A percentile compares a stretch with the other conserved stretches of the same genome.
phyloP scores from a whole-genome alignment of 1,140 invertebrate species.

The Hyles vespertilio region DNA sequence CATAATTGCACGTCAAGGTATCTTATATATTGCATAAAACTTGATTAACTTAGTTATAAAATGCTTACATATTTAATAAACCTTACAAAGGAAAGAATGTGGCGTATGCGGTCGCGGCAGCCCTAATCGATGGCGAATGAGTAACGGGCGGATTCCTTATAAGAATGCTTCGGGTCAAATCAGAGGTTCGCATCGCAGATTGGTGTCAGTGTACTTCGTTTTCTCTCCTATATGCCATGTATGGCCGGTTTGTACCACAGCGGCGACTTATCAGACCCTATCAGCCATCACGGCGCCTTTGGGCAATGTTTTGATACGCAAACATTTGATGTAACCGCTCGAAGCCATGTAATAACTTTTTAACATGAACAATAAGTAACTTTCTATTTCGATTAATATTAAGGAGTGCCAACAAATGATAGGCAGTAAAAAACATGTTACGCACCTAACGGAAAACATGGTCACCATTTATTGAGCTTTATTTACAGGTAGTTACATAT shows the following conservation, averaged over 20 bases:
- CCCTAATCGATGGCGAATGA: slow-evolving; percentile 43
- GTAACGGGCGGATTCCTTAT: slow-evolving; percentile 60
- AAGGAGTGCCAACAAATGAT: too few species aligned
- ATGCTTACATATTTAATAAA: not conserved
- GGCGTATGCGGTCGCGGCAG: slow-evolving; percentile 12
- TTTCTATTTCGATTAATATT: slow-evolving; percentile 8
- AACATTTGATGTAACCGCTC: slow-evolving; percentile 46
- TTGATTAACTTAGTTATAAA: too few species aligned
- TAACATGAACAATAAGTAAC: not conserved
- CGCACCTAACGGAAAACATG: not conserved
- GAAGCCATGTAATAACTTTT: slow-evolving; percentile 44
- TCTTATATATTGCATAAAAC: too few species aligned
- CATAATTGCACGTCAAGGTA: too few species aligned
- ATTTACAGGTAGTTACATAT: too few species aligned
- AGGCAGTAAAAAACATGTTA: not conserved
- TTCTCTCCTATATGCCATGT: slow-evolving; percentile 66
- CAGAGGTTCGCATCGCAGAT: slow-evolving; percentile 55
- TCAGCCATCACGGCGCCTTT: slow-evolving; percentile 33
- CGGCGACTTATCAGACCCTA: slow-evolving; percentile 29
- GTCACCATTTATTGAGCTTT: not conserved
- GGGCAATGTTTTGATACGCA: slow-evolving; percentile 30
- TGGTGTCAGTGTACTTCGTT: slow-evolving; percentile 63
- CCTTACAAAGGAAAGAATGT: not conserved
- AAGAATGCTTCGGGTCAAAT: slow-evolving; percentile 58
- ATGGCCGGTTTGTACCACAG: slow-evolving; percentile 34